Evolutionary conservation across 1,140 invertebrate species (phyloP), one percentile per base, ranked within the genome.

Genomic region (Neotoxoptera formosana): DNA sequence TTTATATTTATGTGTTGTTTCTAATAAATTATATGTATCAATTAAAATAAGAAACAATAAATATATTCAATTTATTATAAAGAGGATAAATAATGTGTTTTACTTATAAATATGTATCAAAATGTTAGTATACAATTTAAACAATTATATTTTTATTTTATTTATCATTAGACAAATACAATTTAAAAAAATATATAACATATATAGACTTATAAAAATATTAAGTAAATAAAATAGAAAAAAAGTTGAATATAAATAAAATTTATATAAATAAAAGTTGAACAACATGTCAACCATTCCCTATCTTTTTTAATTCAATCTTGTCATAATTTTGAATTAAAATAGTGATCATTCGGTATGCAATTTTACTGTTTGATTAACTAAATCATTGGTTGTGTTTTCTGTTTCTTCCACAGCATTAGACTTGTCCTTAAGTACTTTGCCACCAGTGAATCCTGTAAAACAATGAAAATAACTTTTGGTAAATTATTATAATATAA

Each of bases 401-500:
- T 84, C 48, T 41, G 81, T 84, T 84, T 93, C 91, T 17, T 93
- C 81, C 9, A 48, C 45, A 48, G 51, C 89, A 21, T 67, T 90
- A 51, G 90, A 87, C 88, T 94, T 91, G 23, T 94, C 90, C 34
- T 94, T 94, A 1, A 94, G 83, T 34, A 94, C 81, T 93, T 94
- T 94, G 25, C 93, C 93, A 87, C 93, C 93, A 23, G 93, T 94
- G 20, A 94, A 94, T 25, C 91, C 93, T 94, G 23, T 45, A 51
- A 36, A 93, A 93, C 21, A 94, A 67, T 41, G 48, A n/a, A 86
- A 76, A 67, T 67, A 67, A 30, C 25, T 76, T 67, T 76, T 76
- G 30, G 30, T 17, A 76, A 76, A 2, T 41, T 41, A 41, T 41
- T 41, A 41, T 41, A 41, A 41, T 41, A 41, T 41, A 41, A 41